Evolutionary conservation across 2,888 invertebrate species (phyloP).

Genomic region (Suillia variegata): DNA sequence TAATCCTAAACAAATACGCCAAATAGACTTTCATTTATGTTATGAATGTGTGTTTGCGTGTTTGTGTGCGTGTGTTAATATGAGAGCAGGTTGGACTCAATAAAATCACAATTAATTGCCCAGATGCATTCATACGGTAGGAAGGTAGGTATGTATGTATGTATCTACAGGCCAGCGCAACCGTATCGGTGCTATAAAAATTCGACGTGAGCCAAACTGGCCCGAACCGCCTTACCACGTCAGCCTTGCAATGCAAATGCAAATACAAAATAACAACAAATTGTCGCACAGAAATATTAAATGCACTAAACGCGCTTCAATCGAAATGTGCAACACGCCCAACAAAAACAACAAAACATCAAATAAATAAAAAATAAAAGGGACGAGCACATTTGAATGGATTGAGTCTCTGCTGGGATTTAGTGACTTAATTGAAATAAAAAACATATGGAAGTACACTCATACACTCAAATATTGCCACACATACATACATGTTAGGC

Average conservation of each 20-base stretch:
- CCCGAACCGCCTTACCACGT: too few species aligned
- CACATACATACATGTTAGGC: background rate
- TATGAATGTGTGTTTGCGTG: slow-evolving; percentile 24
- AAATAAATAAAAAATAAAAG: too few species aligned
- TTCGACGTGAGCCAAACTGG: background rate
- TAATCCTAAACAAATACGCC: slow-evolving; percentile 49
- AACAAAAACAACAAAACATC: too few species aligned
- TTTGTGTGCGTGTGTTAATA: slow-evolving; percentile 8
- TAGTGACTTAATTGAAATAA: slow-evolving; percentile 24
- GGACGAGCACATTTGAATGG: slow-evolving; percentile 6
- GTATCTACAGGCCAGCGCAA: too few species aligned
- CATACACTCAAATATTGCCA: background rate
- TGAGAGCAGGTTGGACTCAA: slow-evolving; percentile 3
- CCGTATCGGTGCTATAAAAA: background rate
- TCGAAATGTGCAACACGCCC: background rate
- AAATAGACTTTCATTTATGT: too few species aligned
- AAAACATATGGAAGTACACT: background rate
- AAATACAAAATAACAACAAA: background rate
- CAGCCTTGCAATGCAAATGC: too few species aligned
- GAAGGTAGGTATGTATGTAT: too few species aligned
- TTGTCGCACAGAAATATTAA: background rate
- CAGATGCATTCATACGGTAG: background rate
- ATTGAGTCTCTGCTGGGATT: slow-evolving; percentile 7
- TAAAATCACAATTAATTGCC: slow-evolving; percentile 15
- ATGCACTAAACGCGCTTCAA: background rate